Evolutionary conservation across 2,797 vertebrate genomes (phyloP).

Genomic region (Epinephelus coioides): DNA sequence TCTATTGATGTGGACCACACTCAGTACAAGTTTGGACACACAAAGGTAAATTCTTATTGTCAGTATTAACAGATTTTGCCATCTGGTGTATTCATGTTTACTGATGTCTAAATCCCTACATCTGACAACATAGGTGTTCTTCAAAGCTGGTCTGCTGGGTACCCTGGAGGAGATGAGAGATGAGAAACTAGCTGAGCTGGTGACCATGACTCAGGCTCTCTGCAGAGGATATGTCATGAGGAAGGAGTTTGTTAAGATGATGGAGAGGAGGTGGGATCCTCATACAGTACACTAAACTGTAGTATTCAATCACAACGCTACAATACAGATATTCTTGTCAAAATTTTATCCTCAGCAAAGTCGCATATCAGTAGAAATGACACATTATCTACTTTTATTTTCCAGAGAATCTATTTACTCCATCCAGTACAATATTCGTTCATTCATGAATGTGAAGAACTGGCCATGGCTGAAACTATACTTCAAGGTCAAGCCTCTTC

Average conservation of each 20-base stretch:
- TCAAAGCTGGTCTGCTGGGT: slow-evolving; percentile 91
- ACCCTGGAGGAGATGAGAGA: slow-evolving; percentile 91
- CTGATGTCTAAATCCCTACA: background rate
- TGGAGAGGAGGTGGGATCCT: slow-evolving; percentile 83
- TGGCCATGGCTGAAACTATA: slow-evolving; percentile 94
- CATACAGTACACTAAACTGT: slow-evolving; percentile 28
- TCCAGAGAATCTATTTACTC: too few relatives aligned
- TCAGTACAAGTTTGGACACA: slow-evolving; percentile 92
- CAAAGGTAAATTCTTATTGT: slow-evolving; percentile 82
- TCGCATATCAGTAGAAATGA: too few relatives aligned
- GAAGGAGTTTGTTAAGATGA: slow-evolving; percentile 89
- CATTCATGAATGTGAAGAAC: slow-evolving; percentile 93
- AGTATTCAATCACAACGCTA: too few relatives aligned
- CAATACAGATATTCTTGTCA: too few relatives aligned
- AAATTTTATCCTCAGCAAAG: too few relatives aligned
- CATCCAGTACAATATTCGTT: slow-evolving; percentile 88
- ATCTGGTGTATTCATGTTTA: background rate
- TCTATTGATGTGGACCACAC: slow-evolving; percentile 91
- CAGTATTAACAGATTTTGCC: background rate
- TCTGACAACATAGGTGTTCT: slow-evolving; percentile 86
- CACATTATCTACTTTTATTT: too few relatives aligned
- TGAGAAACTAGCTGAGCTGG: slow-evolving; percentile 87
- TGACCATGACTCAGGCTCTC: slow-evolving; percentile 88
- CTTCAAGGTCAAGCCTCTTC: slow-evolving; percentile 93
- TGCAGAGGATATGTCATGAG: slow-evolving; percentile 88